Base-by-base conservation (phyloP, 2,113 vertebrate species). In the Coregonus clupeaformis region DNA sequence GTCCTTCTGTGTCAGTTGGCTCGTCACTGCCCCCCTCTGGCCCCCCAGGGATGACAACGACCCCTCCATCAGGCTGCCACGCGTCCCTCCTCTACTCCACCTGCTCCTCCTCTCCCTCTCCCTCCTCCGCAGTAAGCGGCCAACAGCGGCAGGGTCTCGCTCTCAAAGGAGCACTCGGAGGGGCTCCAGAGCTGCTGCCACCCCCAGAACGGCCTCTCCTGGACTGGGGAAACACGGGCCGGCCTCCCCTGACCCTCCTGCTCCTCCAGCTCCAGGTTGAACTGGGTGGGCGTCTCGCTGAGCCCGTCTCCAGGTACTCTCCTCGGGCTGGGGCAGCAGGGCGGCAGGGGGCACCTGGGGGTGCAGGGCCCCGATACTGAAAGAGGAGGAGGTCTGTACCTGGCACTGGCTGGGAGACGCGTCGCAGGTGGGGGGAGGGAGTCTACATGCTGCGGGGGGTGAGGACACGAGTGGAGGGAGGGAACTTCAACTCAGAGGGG, bases 391-490 rank as follows among this genome's bases (percentile, higher is more conserved):
- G 0, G 96, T 97, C 89, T 98, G 97, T 13, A 96, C 90, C 0
- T 94, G 92, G 79, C 96, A 97, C 87, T 96, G 95, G 87, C 95
- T 97, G 0, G 96, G 95, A 96, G 70, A 95, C 97, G 1, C 95
- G 94, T 0, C 96, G 91, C 57, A 97, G 88, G 85, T 97, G 97
- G 0, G 95, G 96, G 6, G 98, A 85, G 0, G 91, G 93, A 85
- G 98, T 96, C 2, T 98, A 96, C 0, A 93, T 96, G 0, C 95
- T 92, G 0, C 95, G 94, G 0, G 96, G 93, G 0, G 93, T 95
- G 62, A 98, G 84, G 42, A 95, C 93, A 0, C 97, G 92, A 0
- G 92, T 95, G n/a, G 97, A 84, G 0, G 95, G 92, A 0, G 95
- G 93, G 69, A 97, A 90, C 75, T 94, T 93, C 9, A 98, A 92